These are phyloP conservation scores for Vandiemenella viatica DNA, from an alignment of 2,888 invertebrate species.

Conservation along the genomic window DNA sequence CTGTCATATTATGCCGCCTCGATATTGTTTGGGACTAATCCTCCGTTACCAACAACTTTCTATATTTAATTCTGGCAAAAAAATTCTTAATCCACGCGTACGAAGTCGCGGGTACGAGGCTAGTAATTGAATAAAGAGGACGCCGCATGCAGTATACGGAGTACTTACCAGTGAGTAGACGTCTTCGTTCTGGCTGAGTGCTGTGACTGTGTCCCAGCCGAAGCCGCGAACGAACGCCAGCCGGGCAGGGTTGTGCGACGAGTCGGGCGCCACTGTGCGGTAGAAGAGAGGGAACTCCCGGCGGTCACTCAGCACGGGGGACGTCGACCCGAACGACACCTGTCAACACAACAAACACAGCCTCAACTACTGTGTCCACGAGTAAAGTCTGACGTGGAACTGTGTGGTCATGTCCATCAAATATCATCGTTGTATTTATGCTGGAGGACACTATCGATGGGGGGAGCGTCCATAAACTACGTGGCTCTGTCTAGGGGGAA, in stretches of 20 bases:
- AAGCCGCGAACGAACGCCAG: conserved; percentile 66
- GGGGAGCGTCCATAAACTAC: no score
- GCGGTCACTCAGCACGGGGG: conserved; percentile 76
- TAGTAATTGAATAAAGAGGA: neutral
- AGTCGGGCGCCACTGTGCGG: conserved; percentile 77
- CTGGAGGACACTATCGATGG: no score
- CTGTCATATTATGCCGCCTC: no score
- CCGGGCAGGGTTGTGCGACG: conserved; percentile 76
- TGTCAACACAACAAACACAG: conserved; percentile 26
- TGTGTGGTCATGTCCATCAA: no score
- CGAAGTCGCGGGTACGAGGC: no score
- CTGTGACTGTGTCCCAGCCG: conserved; percentile 76
- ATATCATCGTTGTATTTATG: no score
- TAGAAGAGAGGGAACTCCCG: conserved; percentile 80
- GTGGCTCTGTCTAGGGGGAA: no score
- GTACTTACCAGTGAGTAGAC: conserved; percentile 54
- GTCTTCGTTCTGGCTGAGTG: conserved; percentile 76
- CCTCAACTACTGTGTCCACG: neutral
- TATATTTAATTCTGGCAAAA: no score
- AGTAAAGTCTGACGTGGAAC: no score
- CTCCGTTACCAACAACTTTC: no score
- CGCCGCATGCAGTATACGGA: neutral
- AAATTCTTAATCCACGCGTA: no score
- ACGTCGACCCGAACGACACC: conserved; percentile 83
- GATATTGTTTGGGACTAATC: no score